Evolutionary conservation across 2,113 vertebrate genomes (phyloP).

Genomic region (Nettapus auritus): DNA sequence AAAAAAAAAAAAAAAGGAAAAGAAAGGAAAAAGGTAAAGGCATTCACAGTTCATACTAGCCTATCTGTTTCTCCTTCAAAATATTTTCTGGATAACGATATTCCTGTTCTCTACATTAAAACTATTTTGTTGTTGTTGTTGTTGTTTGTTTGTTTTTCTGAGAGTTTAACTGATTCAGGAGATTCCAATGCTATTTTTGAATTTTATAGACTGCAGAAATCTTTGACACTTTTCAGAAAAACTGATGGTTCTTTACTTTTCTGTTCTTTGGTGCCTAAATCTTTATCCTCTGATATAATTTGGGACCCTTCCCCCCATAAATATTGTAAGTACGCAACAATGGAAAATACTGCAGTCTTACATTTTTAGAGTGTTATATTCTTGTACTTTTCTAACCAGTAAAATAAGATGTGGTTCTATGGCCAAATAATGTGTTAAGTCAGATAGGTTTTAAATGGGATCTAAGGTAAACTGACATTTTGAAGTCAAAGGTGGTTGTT

Average conservation of each 20-base stretch:
- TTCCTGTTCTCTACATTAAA: neutral
- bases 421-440: neutral
- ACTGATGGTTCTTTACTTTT: neutral
- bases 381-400: neutral
- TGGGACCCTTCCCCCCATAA: neutral
- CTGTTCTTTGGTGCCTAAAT: neutral
- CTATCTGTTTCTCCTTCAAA: neutral
- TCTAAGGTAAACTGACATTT: neutral
- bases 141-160: neutral
- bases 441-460: neutral
- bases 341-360: neutral
- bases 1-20: too few relatives aligned
- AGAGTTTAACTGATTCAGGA: neutral
- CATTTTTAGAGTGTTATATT: neutral
- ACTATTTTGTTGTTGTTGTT: too few relatives aligned
- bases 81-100: neutral
- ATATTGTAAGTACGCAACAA: neutral
- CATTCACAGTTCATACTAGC: neutral
- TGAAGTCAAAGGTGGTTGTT: neutral
- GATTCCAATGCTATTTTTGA: neutral
- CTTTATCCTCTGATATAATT: neutral
- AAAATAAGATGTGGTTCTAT: neutral
- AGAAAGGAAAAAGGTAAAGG: neutral
- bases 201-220: neutral
- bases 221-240: neutral